Percentiles rank a stretch among this genome's conserved stretches.
phyloP scores from a whole-genome alignment of 1,140 invertebrate species.

The Papilio dardanus region DNA sequence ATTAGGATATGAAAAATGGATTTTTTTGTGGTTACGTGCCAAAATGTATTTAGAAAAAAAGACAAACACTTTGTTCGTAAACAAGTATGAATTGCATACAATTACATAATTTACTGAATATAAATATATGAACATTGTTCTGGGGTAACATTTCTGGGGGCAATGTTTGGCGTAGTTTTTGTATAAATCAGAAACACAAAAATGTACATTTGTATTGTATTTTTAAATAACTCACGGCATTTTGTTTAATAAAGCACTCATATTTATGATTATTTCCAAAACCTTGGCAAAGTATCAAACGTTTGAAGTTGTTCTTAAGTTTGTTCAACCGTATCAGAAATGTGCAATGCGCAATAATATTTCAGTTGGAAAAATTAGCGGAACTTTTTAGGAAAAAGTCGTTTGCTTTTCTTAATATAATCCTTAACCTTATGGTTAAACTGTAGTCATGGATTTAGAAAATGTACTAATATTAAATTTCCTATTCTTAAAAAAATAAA shows the following conservation, averaged over 20 bases:
- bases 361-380: neutral
- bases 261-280: constrained; percentile 19
- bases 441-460: too few species aligned
- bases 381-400: neutral
- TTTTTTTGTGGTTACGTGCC: neutral
- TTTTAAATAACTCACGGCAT: neutral
- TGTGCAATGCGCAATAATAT: constrained; percentile 26
- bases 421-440: too few species aligned
- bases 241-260: constrained; percentile 13
- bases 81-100: too few species aligned
- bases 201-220: neutral
- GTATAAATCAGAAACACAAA: neutral
- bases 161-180: neutral
- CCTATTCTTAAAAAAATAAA: too few species aligned
- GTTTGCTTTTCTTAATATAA: neutral
- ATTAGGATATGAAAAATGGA: neutral
- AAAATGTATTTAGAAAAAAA: neutral
- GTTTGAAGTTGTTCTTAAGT: constrained; percentile 12
- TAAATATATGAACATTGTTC: too few species aligned
- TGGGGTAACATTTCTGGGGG: too few species aligned
- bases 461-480: too few species aligned
- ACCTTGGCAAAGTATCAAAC: neutral
- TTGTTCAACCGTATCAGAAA: constrained; percentile 9
- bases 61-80: too few species aligned
- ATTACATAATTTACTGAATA: too few species aligned